Percentiles rank a stretch among this genome's conserved stretches.
Conservation (phyloP, 2,797 vertebrate genomes). For the Lagodon rhomboides region DNA sequence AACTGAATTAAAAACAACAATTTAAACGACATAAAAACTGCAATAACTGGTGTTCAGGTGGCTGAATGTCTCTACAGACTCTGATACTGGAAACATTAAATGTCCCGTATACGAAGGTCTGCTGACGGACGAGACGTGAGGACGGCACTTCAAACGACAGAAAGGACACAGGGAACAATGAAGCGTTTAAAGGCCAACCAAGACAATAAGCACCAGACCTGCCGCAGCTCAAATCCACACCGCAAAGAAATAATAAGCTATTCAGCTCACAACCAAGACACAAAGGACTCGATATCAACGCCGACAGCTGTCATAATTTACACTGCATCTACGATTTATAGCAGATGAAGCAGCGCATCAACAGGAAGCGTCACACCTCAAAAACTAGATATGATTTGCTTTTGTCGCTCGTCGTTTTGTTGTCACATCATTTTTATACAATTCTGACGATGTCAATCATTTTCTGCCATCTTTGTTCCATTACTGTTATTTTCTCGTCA, state of each 20-base stretch:
- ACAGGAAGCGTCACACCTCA: not conserved
- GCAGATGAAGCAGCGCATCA: slow-evolving; percentile 7
- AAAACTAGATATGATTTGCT: not conserved
- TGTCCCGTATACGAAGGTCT: slow-evolving; percentile 16
- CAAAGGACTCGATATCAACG: slow-evolving; percentile 4
- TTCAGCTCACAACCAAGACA: slow-evolving; percentile 8
- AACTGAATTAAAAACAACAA: too few relatives aligned
- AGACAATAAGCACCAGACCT: slow-evolving; percentile 20
- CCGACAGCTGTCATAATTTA: not conserved
- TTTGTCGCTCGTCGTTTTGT: slow-evolving; percentile 13
- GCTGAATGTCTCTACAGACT: slow-evolving; percentile 21
- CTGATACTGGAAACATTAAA: slow-evolving; percentile 26
- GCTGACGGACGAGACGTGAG: slow-evolving; percentile 35
- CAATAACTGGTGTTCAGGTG: not conserved
- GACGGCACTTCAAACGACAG: slow-evolving; percentile 22
- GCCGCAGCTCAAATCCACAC: not conserved
- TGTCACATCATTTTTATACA: not conserved
- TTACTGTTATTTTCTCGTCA: slow-evolving; percentile 6
- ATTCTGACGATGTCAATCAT: slow-evolving; percentile 13
- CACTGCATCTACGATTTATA: not conserved
- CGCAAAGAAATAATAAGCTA: not conserved
- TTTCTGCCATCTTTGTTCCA: not conserved
- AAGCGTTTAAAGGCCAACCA: slow-evolving; percentile 26
- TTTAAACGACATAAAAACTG: too few relatives aligned
- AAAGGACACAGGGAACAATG: slow-evolving; percentile 26